A percentile compares a stretch with the other conserved stretches of the same genome.
These are phyloP conservation scores for Echinops telfairi DNA, from an alignment of 2,113 vertebrate genomes.

Conservation along the genomic window DNA sequence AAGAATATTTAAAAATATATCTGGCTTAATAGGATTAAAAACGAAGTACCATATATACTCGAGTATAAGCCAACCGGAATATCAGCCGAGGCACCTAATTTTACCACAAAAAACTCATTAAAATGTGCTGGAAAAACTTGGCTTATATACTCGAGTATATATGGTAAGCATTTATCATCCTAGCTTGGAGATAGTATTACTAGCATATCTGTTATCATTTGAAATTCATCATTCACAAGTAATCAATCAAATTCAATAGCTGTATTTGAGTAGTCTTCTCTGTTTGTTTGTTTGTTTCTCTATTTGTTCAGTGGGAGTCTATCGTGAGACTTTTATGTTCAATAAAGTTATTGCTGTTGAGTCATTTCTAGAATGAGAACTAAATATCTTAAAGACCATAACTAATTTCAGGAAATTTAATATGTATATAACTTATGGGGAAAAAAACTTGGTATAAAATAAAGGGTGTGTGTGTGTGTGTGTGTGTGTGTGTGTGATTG, in stretches of 20 bases:
- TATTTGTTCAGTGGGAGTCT: not conserved
- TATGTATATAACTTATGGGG: too few relatives aligned
- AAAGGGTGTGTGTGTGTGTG: too few relatives aligned
- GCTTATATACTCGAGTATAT: too few relatives aligned
- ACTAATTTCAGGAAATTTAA: constrained; percentile 19
- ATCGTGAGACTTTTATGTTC: not conserved
- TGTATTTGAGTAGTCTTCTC: not conserved
- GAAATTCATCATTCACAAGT: not conserved
- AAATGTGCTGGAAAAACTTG: too few relatives aligned
- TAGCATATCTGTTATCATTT: not conserved
- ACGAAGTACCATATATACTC: too few relatives aligned
- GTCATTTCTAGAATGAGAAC: not conserved
- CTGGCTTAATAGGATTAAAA: not conserved
- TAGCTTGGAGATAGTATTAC: not conserved
- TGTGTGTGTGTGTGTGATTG: too few relatives aligned
- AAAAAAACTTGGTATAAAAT: too few relatives aligned
- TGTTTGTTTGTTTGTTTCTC: constrained; percentile 10
- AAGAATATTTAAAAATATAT: not conserved
- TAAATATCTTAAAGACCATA: not conserved
- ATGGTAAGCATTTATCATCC: not conserved
- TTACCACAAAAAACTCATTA: too few relatives aligned
- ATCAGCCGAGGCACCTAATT: too few relatives aligned
- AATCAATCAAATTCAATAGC: not conserved
- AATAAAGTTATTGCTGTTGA: not conserved
- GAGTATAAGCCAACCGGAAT: too few relatives aligned